Conservation (phyloP, 2,888 invertebrate genomes). For the Xylota sylvarum region DNA sequence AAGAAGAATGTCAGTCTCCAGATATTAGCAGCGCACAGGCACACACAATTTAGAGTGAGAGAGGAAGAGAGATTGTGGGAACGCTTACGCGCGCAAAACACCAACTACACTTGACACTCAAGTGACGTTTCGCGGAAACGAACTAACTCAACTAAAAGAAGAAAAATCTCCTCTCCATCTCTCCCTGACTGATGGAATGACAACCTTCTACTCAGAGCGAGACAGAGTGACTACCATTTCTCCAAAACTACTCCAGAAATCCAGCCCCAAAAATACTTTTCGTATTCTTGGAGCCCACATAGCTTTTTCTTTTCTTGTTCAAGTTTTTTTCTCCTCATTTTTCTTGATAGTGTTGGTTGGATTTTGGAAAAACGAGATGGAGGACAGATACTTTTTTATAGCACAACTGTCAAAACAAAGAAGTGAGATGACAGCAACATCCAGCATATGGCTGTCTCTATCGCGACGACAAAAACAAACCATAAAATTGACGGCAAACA, state of each 20-base stretch:
- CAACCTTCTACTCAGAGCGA: conserved; percentile 75
- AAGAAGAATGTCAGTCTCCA: conserved; percentile 42
- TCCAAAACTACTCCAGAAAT: conserved; percentile 72
- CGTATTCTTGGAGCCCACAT: conserved; percentile 58
- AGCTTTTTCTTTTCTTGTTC: conserved; percentile 65
- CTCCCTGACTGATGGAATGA: conserved; percentile 76
- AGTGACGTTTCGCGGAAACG: conserved; percentile 74
- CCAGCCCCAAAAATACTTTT: conserved; percentile 76
- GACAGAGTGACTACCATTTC: conserved; percentile 72
- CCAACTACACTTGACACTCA: conserved; percentile 71
- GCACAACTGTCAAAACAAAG: conserved; percentile 75
- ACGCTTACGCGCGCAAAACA: conserved; percentile 73
- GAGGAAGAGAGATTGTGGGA: conserved; percentile 44
- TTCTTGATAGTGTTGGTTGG: conserved; percentile 66
- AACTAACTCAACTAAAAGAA: conserved; percentile 66
- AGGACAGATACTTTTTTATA: conserved; percentile 73
- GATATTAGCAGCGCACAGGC: not conserved
- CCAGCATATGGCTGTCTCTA: conserved; percentile 36
- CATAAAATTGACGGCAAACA: conserved; percentile 81
- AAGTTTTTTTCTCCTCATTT: conserved; percentile 74
- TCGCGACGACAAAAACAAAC: conserved; percentile 80
- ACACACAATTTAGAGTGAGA: conserved; percentile 50
- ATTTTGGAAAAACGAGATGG: conserved; percentile 71
- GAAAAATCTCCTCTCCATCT: conserved; percentile 70
- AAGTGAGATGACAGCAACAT: conserved; percentile 56